Percentiles rank a stretch among this genome's conserved stretches.
phyloP scores from a whole-genome alignment of 1,140 invertebrate genomes.

The Diachasma alloeum region DNA sequence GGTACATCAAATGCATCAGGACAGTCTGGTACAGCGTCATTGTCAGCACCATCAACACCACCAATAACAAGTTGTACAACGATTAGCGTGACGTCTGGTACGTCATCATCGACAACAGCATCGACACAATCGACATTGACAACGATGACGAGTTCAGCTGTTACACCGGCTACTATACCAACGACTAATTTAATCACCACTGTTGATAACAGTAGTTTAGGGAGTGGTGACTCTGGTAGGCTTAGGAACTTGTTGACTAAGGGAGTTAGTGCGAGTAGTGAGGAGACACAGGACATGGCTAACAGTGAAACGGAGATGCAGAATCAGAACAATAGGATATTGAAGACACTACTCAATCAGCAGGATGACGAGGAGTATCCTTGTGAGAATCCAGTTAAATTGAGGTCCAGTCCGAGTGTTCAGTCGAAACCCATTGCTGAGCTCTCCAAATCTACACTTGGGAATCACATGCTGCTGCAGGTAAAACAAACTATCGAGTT shows the following conservation, averaged over 20 bases:
- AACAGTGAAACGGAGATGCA: conserved; percentile 50
- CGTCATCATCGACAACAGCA: conserved; percentile 19
- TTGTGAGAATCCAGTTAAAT: conserved; percentile 49
- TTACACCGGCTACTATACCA: conserved; percentile 24
- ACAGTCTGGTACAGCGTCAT: neutral
- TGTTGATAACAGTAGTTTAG: conserved; percentile 42
- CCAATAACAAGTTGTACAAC: conserved; percentile 10
- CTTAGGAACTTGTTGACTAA: conserved; percentile 74
- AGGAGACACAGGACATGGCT: conserved; percentile 58
- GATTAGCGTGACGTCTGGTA: neutral
- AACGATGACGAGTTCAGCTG: conserved; percentile 21
- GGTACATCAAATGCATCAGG: neutral
- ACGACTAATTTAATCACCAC: conserved; percentile 18
- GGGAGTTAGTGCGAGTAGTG: conserved; percentile 60
- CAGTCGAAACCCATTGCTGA: conserved; percentile 48
- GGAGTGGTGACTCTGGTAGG: conserved; percentile 69
- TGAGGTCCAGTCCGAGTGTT: conserved; percentile 47
- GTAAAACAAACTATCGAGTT: no score
- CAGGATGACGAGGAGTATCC: conserved; percentile 80
- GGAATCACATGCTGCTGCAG: conserved; percentile 79
- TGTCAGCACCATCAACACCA: neutral
- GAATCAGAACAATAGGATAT: conserved; percentile 68
- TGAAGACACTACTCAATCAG: conserved; percentile 82
- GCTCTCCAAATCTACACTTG: conserved; percentile 56
- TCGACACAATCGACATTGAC: conserved; percentile 45